Conservation (phyloP, 2,888 invertebrate genomes). For the Oxytorus armatus region DNA sequence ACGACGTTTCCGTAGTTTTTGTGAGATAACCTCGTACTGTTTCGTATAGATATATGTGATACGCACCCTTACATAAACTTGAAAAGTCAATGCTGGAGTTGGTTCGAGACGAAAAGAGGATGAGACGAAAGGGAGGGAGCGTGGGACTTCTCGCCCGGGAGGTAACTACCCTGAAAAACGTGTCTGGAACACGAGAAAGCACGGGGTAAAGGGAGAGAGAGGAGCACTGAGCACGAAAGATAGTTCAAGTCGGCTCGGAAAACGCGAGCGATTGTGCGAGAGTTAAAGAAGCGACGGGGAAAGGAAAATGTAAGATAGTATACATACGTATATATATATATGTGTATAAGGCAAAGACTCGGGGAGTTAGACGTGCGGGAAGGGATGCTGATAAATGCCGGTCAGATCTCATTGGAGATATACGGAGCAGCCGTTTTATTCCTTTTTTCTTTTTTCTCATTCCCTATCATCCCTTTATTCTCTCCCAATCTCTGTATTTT, state of each 20-base stretch:
- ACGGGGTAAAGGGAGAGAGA: constrained; percentile 13
- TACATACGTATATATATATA: constrained; percentile 4
- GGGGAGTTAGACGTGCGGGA: constrained; percentile 45
- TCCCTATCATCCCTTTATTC: constrained; percentile 17
- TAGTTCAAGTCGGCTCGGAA: constrained; percentile 46
- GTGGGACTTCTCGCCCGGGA: constrained; percentile 30
- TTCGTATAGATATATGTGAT: constrained; percentile 21
- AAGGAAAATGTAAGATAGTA: constrained; percentile 31
- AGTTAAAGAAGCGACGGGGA: constrained; percentile 41
- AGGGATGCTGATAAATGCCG: constrained; percentile 69
- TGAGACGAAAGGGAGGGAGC: constrained; percentile 26
- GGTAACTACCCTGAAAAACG: constrained; percentile 62
- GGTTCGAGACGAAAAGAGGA: constrained; percentile 31
- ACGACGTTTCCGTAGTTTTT: constrained; percentile 27
- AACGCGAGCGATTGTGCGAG: constrained; percentile 55
- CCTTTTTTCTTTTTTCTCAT: constrained; percentile 43
- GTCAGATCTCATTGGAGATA: constrained; percentile 69
- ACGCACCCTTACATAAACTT: constrained; percentile 54
- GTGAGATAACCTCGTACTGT: neutral
- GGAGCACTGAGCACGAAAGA: constrained; percentile 54
- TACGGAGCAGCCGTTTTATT: constrained; percentile 57
- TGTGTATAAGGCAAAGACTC: constrained; percentile 43
- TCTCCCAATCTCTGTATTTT: constrained; percentile 31
- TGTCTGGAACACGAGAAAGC: constrained; percentile 48
- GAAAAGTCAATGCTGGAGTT: constrained; percentile 53